Base-by-base conservation (phyloP, 2,113 vertebrate genomes). In the Emberiza fucata region DNA sequence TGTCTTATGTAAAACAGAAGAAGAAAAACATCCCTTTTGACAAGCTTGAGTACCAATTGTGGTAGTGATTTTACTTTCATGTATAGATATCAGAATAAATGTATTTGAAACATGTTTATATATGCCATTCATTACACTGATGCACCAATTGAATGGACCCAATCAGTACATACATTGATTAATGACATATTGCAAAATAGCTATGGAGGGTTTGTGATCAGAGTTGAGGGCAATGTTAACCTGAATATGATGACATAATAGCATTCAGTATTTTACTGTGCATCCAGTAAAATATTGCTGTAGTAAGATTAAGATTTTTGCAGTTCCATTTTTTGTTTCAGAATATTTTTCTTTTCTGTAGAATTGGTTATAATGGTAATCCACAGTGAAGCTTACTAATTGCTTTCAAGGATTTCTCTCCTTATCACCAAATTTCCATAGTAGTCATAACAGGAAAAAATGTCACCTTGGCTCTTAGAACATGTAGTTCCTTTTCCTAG, bases 11-110 rank as follows among this genome's bases (percentile, higher is more conserved):
- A 96, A 97, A 97, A 90, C 70, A 81, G 81, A 91, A 88, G 53
- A 78, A 96, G 93, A 95, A 85, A 78, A 95, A 73, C 63, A 89
- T 94, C 72, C 85, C 48, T 53, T 88, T 81, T 97, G 94, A 97
- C 81, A 96, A 94, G 71, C 84, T 78, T 84, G 93, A 94, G 81
- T 96, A 94, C 81, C 80, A 39, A 31, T 90, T 90, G 56, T 95
- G 87, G 40, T 95, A 91, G 85, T 57, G 57, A 97, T 96, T 97
- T 97, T 94, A 96, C 91, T 97, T 97, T 94, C 86, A 92, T 95
- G 27, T 96, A 81, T 86, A 97, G 88, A 73, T 97, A 92, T 40
- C 57, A 4, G 54, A 96, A 95, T 96, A 97, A 86, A 92, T 94
- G 33, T 95, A 90, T 96, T 94, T 96, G 84, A 94, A 95, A 86